Evolutionary conservation across 2,113 vertebrate genomes (phyloP).

Genomic region (Catagonus wagneri): DNA sequence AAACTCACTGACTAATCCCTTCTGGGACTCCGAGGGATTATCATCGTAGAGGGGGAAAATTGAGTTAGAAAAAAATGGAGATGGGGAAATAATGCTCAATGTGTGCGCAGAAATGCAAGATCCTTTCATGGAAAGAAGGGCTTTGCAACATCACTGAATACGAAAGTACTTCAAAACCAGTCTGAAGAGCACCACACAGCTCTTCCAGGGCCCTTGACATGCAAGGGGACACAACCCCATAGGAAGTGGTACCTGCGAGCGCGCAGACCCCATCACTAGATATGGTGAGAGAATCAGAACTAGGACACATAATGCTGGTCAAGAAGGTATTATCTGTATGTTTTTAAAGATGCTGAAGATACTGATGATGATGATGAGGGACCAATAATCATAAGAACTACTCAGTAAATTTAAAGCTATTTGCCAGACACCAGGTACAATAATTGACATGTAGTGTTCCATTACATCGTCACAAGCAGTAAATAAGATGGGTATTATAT

Average conservation of each 20-base stretch:
- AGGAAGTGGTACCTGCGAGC: rapidly evolving
- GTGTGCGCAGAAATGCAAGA: background rate
- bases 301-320: rapidly evolving
- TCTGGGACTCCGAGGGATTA: background rate
- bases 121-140: background rate
- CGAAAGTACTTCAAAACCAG: background rate
- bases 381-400: rapidly evolving
- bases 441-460: too few relatives aligned
- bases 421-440: background rate
- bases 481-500: background rate
- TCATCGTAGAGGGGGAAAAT: background rate
- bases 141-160: background rate
- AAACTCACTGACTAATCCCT: background rate
- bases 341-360: background rate
- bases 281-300: background rate
- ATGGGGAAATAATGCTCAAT: background rate
- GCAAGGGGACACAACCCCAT: background rate
- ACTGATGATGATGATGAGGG: rapidly evolving
- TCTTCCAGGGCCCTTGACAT: background rate
- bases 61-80: background rate
- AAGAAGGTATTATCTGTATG: rapidly evolving
- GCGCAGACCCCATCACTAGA: too few relatives aligned
- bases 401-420: background rate
- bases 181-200: background rate
- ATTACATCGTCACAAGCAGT: background rate